phyloP scores from a whole-genome alignment of 2,888 invertebrate genomes.

The Drosophila longiperda region DNA sequence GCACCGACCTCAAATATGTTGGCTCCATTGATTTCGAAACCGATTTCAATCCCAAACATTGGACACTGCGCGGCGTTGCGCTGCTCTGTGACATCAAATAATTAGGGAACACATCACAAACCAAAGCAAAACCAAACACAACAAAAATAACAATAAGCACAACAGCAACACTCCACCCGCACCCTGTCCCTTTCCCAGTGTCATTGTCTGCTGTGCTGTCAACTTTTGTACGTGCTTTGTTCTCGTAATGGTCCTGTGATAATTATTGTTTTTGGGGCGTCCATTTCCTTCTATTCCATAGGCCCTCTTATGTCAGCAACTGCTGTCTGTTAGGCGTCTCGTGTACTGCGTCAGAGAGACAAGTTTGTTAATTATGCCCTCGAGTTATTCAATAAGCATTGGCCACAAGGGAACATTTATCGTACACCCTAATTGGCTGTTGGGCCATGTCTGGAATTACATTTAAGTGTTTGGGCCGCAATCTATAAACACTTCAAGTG shows the following conservation, averaged over 20 bases:
- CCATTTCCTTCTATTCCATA: constrained; percentile 2
- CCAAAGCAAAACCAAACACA: background rate
- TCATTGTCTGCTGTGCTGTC: constrained; percentile 64
- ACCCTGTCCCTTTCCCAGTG: constrained; percentile 13
- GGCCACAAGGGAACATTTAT: constrained; percentile 31
- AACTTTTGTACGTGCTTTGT: constrained; percentile 69
- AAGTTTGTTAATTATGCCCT: constrained; percentile 69
- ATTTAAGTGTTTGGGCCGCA: constrained; percentile 35
- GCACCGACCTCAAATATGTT: constrained; percentile 97
- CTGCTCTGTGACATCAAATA: constrained; percentile 98
- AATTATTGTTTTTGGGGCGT: constrained; percentile 61
- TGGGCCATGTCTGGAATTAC: constrained; percentile 45
- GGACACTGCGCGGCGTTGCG: constrained; percentile 98
- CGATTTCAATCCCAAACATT: constrained; percentile 96
- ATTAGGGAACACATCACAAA: constrained; percentile 56
- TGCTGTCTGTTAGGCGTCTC: constrained; percentile 52
- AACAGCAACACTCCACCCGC: constrained; percentile 2
- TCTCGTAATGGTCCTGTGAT: constrained; percentile 64
- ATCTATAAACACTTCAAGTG: constrained; percentile 20
- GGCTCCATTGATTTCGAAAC: constrained; percentile 97
- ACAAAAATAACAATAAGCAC: background rate
- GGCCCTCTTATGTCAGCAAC: constrained; percentile 7
- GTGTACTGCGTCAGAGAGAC: constrained; percentile 57
- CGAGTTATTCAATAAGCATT: constrained; percentile 45
- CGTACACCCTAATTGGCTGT: constrained; percentile 62